A percentile compares a stretch with the other conserved stretches of the same genome.
Conservation (phyloP, 2,888 invertebrate genomes). For the Brachyopa scutellaris region DNA sequence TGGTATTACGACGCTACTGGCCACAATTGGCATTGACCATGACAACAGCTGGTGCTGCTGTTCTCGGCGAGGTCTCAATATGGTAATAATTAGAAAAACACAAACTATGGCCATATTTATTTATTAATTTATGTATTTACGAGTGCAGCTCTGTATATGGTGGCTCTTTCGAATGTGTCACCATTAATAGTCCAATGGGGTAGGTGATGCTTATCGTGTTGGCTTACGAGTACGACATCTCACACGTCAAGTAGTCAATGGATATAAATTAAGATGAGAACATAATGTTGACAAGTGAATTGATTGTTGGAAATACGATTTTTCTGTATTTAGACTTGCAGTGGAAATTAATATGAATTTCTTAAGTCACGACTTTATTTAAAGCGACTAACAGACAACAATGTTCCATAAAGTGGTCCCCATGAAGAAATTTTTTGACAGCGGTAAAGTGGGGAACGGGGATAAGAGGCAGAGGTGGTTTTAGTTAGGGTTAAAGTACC, state of each 20-base stretch:
- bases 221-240: conserved; percentile 30
- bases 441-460: no score
- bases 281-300: conserved; percentile 32
- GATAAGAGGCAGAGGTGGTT: no score
- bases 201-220: conserved; percentile 29
- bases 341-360: no score
- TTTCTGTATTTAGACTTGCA: conserved; percentile 31
- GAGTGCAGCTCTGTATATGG: conserved; percentile 19
- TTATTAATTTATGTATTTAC: conserved; percentile 43
- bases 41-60: conserved; percentile 3
- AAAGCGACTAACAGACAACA: no score
- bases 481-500: no score
- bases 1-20: no score
- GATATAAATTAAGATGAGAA: conserved; percentile 8
- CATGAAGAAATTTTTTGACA: no score
- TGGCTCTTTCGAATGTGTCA: conserved; percentile 38
- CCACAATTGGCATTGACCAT: conserved; percentile 63
- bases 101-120: conserved; percentile 11
- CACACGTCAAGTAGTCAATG: conserved; percentile 32
- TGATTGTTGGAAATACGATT: conserved; percentile 19
- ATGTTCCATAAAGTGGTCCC: no score
- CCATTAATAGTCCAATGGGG: conserved; percentile 24
- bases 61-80: conserved; percentile 5
- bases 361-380: no score
- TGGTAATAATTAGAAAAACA: conserved; percentile 49